These are phyloP conservation scores for Syngnathus typhle DNA, from an alignment of 2,113 vertebrate species.

Conservation along the genomic window DNA sequence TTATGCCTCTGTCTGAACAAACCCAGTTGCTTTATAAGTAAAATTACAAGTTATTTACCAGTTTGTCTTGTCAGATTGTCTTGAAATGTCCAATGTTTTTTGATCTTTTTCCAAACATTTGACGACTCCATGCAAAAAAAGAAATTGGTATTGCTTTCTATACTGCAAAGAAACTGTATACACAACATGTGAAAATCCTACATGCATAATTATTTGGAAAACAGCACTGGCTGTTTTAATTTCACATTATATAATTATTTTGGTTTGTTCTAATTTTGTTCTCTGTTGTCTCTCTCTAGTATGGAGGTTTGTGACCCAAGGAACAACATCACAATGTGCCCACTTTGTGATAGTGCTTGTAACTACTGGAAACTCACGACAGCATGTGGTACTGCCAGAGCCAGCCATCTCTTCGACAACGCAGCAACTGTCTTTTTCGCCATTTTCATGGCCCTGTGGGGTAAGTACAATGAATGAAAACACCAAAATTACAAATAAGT, in stretches of 20 bases:
- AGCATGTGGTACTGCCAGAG: constrained; percentile 87
- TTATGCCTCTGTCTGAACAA: too few relatives aligned
- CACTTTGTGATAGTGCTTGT: constrained; percentile 87
- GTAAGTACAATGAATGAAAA: constrained; percentile 59
- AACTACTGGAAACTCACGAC: constrained; percentile 93
- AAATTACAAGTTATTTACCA: too few relatives aligned
- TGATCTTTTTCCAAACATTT: neutral
- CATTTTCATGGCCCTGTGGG: constrained; percentile 98
- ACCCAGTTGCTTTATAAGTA: too few relatives aligned
- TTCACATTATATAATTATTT: neutral
- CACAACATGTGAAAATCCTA: neutral
- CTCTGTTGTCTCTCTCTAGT: constrained; percentile 54
- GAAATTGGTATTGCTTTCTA: neutral
- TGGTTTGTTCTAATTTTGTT: neutral
- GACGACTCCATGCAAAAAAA: neutral
- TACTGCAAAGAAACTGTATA: neutral
- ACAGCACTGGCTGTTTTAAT: neutral
- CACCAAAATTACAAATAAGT: too few relatives aligned
- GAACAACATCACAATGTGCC: constrained; percentile 97
- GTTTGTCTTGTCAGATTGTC: neutral
- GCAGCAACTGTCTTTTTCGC: constrained; percentile 95
- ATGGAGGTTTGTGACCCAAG: constrained; percentile 95
- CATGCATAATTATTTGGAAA: neutral
- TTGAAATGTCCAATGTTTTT: neutral
- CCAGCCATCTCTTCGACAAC: constrained; percentile 97